These are phyloP conservation scores for Oriolus oriolus DNA, from an alignment of 2,113 vertebrate species.

Conservation along the genomic window DNA sequence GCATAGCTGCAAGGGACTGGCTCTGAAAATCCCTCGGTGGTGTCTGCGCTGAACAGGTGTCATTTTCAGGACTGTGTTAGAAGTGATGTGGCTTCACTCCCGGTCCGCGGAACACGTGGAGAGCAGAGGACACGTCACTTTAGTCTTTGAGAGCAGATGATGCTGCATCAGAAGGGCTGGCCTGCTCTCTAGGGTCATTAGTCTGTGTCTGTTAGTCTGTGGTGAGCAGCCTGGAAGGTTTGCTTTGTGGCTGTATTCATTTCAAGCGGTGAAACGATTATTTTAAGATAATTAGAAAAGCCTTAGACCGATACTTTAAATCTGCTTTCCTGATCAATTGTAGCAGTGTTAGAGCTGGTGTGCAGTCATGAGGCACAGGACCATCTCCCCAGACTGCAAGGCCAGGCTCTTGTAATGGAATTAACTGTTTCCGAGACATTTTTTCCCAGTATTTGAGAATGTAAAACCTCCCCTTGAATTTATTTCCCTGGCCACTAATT, in stretches of 20 bases:
- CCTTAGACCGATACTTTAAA: conserved; percentile 24
- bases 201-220: background rate
- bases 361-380: conserved; percentile 32
- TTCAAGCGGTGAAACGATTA: background rate
- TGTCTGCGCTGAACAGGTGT: background rate
- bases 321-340: conserved; percentile 27
- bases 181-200: conserved; percentile 48
- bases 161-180: conserved; percentile 41
- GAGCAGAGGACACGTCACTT: conserved; percentile 57
- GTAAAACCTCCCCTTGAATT: background rate
- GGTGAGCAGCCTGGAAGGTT: background rate
- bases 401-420: background rate
- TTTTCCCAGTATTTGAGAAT: background rate
- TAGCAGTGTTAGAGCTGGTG: background rate
- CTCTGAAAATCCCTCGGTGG: background rate
- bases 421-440: background rate
- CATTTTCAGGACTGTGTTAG: background rate
- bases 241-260: background rate
- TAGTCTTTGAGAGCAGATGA: conserved; percentile 45
- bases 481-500: background rate
- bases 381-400: background rate
- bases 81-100: background rate
- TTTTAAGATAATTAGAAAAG: conserved; percentile 59
- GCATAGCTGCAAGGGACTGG: conserved; percentile 28
- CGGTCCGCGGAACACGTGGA: background rate